Evolutionary conservation across 2,113 vertebrate species (phyloP), one percentile per base, ranked within the genome.

Genomic region (Microcebus ravelobensis): DNA sequence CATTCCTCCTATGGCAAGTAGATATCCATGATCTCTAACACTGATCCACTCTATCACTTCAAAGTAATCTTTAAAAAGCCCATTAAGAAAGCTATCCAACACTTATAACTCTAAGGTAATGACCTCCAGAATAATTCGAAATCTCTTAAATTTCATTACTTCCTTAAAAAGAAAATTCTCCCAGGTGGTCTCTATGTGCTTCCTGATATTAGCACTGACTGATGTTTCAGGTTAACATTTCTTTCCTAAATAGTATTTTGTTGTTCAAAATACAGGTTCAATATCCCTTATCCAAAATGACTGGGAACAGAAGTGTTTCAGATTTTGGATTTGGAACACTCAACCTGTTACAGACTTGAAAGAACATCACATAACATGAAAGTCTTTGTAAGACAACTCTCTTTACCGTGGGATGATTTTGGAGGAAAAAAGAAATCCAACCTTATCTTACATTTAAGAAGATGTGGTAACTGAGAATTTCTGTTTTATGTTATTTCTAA

Each of bases 101-200:
- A 59, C 29, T 67, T n/a, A 76, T 1, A 87, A 48, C 50, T 48
- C 5, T 55, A 84, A 85, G 45, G 31, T 63, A 76, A 90, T 34
- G 50, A 50, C 73, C 14, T 55, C n/a, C 17, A 84, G 17, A 88
- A 63, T 85, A 81, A 92, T 55, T 48, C 13, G 52, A 31, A 81
- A 63, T 48, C 6, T 92, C 18, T 92, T 87, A 87, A 80, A 92
- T 57, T 59, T 63, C 36, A 63, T 81, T 81, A 67, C 29, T 65
- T 85, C 31, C 14, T 81, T 57, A 73, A 90, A 86, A 91, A 91
- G n/a, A 76, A 87, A 76, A 94, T 52, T 87, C 42, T 23, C 36
- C 45, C 10, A 50, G 15, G 57, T 91, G 20, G n/a, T 50, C 34
- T 81, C 55, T 82, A 6, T 73, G 36, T 90, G 63, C 36, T 57